A percentile compares a stretch with the other conserved stretches of the same genome.
phyloP scores from a whole-genome alignment of 2,888 invertebrate species.

The Metacarcinus magister region DNA sequence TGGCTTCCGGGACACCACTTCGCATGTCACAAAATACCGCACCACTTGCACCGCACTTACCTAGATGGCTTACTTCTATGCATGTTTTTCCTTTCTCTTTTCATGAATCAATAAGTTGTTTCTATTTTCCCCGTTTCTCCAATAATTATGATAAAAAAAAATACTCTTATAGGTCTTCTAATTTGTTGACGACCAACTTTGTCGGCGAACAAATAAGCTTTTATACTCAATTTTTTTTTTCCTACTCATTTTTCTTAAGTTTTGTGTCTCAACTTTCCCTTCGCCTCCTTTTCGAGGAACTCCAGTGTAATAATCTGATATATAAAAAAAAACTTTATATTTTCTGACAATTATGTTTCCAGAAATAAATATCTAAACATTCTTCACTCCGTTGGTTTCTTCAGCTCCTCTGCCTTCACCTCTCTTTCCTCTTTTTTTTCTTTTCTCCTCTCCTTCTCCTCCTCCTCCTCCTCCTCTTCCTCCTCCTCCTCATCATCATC shows the following conservation, averaged over 20 bases:
- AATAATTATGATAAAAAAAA: not conserved
- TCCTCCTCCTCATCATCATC: not conserved
- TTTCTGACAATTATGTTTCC: not conserved
- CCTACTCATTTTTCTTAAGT: not conserved
- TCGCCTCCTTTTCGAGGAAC: conserved; percentile 8
- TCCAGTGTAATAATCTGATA: not conserved
- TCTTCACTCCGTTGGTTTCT: not conserved
- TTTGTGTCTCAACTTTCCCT: not conserved
- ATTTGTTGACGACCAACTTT: not conserved
- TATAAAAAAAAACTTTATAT: not conserved
- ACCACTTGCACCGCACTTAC: not conserved
- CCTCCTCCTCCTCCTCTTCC: too few species aligned
- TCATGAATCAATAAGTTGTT: not conserved
- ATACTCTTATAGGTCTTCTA: not conserved
- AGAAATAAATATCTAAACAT: too few species aligned
- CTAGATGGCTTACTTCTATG: not conserved
- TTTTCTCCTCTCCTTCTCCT: too few species aligned
- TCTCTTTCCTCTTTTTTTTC: too few species aligned
- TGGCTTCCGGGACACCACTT: not conserved
- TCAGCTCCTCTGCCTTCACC: not conserved
- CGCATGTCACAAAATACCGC: not conserved
- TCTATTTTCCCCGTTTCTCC: not conserved
- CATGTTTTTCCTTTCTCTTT: not conserved
- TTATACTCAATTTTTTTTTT: not conserved
- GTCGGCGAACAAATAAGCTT: too few species aligned